Evolutionary conservation across 2,888 invertebrate genomes (phyloP).

Genomic region (Eutolmus rufibarbis): DNA sequence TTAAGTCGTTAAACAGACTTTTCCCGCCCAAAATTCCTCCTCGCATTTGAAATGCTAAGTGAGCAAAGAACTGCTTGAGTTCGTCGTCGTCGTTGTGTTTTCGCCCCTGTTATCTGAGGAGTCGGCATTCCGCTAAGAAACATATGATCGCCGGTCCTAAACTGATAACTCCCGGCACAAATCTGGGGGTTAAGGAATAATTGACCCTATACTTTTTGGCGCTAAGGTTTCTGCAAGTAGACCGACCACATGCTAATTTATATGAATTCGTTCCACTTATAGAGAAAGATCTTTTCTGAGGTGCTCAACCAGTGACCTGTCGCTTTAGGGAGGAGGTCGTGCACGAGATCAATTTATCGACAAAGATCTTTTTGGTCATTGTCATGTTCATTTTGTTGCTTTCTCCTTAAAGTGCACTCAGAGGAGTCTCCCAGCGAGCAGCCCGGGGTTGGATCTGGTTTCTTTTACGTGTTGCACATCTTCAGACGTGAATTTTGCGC

Average conservation of each 20-base stretch:
- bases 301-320: slow-evolving; percentile 1
- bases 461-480: slow-evolving; percentile 6
- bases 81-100: not conserved
- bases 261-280: slow-evolving; percentile 8
- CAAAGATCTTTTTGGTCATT: not conserved
- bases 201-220: slow-evolving; percentile 1
- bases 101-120: slow-evolving; percentile 18
- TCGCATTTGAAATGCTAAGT: slow-evolving; percentile 31
- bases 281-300: not conserved
- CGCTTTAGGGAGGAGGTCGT: slow-evolving; percentile 1
- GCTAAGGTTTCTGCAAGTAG: not conserved
- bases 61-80: slow-evolving; percentile 8
- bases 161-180: slow-evolving; percentile 9
- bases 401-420: slow-evolving; percentile 5
- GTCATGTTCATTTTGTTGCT: slow-evolving; percentile 5
- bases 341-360: not conserved
- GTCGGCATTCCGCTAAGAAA: not conserved
- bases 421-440: not conserved
- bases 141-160: slow-evolving; percentile 1
- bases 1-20: slow-evolving; percentile 45
- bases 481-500: slow-evolving; percentile 7
- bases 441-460: not conserved
- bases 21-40: slow-evolving; percentile 45
- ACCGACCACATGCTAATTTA: slow-evolving; percentile 19
- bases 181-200: slow-evolving; percentile 18